phyloP scores from a whole-genome alignment of 2,797 vertebrate species.

The Tarsius wallacei region DNA sequence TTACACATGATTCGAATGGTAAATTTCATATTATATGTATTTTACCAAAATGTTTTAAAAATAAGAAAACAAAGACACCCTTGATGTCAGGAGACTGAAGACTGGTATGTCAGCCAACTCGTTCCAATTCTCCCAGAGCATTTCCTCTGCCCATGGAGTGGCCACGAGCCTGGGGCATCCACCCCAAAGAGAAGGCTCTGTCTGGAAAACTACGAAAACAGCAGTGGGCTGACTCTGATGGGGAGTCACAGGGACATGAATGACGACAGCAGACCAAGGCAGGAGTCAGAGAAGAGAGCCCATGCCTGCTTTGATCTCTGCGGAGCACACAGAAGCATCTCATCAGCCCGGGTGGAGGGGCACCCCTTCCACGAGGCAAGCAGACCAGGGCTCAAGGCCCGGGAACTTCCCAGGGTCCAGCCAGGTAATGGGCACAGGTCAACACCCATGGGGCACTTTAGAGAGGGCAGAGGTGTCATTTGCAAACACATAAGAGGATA shows the following conservation, averaged over 20 bases:
- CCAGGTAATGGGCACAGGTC: neutral
- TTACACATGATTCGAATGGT: neutral
- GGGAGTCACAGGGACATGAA: neutral
- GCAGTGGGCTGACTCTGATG: neutral
- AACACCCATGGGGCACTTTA: neutral
- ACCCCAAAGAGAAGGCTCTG: neutral
- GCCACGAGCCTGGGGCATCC: too few species aligned
- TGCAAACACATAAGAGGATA: neutral
- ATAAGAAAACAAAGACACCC: neutral
- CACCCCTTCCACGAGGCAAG: neutral
- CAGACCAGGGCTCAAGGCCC: neutral
- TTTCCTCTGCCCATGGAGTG: fast-evolving
- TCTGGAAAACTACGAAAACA: neutral
- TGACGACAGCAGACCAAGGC: neutral
- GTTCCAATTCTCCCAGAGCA: neutral
- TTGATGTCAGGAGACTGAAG: neutral
- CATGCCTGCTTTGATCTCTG: fast-evolving
- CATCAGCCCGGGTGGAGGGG: neutral
- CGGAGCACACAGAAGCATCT: neutral
- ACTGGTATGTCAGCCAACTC: neutral
- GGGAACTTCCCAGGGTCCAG: neutral
- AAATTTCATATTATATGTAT: neutral
- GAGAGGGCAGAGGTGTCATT: neutral
- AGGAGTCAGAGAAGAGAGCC: neutral
- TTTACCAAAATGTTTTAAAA: neutral